phyloP scores from a whole-genome alignment of 2,888 invertebrate species.

The Auanema freiburgensis region DNA sequence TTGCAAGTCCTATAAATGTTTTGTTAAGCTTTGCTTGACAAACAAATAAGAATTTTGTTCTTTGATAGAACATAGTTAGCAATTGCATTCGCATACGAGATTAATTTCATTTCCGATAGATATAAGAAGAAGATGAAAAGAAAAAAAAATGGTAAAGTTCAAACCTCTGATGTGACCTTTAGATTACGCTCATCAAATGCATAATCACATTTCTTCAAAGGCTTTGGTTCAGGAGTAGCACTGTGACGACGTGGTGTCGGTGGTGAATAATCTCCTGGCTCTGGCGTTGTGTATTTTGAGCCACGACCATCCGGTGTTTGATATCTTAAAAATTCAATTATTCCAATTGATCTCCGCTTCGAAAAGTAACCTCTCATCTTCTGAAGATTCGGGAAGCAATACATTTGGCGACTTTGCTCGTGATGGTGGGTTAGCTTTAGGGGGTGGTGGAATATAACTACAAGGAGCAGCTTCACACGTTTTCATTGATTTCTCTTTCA shows the following conservation, averaged over 20 bases:
- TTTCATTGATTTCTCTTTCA: neutral
- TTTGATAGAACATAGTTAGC: no score
- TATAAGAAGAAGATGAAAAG: neutral
- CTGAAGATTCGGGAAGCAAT: neutral
- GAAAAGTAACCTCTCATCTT: constrained; percentile 1
- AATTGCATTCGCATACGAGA: no score
- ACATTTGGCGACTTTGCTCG: neutral
- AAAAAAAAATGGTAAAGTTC: neutral
- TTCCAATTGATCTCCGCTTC: neutral
- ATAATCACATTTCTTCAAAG: constrained; percentile 28
- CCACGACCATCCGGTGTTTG: constrained; percentile 17
- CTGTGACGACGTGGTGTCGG: constrained; percentile 13
- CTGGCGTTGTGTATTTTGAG: constrained; percentile 26
- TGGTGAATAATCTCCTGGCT: constrained; percentile 36
- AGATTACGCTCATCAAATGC: constrained; percentile 47
- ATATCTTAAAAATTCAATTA: constrained; percentile 23
- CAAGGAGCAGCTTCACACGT: neutral
- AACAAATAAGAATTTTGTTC: neutral
- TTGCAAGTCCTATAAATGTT: constrained; percentile 11
- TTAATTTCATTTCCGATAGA: neutral
- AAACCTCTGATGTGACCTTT: constrained; percentile 32
- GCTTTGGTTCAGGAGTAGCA: constrained; percentile 5
- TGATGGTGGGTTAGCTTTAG: no score
- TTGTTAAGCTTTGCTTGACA: neutral
- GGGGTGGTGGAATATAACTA: neutral